These are phyloP conservation scores for Microctenopoma stevenorrisi DNA, from an alignment of 2,797 vertebrate genomes.

Conservation along the genomic window DNA sequence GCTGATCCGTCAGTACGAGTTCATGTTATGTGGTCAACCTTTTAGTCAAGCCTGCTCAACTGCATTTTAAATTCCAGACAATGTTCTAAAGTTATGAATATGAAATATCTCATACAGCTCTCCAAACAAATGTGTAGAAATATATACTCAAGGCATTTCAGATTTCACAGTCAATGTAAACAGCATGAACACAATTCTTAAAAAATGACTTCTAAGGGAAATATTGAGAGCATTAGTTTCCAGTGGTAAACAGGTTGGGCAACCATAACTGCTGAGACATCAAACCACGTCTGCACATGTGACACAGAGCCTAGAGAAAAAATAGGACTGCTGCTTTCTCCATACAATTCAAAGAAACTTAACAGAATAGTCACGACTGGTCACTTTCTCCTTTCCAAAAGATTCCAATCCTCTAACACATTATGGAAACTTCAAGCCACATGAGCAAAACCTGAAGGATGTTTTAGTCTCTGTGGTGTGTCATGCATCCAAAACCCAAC, in stretches of 20 bases:
- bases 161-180: slow-evolving; percentile 1
- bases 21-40: not conserved
- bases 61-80: not conserved
- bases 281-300: not conserved
- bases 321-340: not conserved
- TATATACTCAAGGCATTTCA: not conserved
- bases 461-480: slow-evolving; percentile 51
- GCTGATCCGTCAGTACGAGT: slow-evolving; percentile 2
- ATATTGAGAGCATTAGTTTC: not conserved
- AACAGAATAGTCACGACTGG: not conserved
- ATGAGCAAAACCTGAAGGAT: slow-evolving; percentile 38
- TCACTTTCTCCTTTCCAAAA: slow-evolving; percentile 12
- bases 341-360: not conserved
- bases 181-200: too few relatives aligned
- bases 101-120: not conserved
- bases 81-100: slow-evolving; percentile 1
- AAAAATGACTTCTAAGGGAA: too few relatives aligned
- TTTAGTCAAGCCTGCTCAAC: not conserved
- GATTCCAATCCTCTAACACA: slow-evolving; percentile 40
- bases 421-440: slow-evolving; percentile 46
- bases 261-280: slow-evolving; percentile 1
- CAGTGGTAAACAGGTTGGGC: slow-evolving; percentile 10
- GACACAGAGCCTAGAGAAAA: not conserved
- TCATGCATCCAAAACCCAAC: slow-evolving; percentile 56
- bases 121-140: not conserved